Conservation (phyloP, 2,888 invertebrate genomes). For the Dryococelus australis region DNA sequence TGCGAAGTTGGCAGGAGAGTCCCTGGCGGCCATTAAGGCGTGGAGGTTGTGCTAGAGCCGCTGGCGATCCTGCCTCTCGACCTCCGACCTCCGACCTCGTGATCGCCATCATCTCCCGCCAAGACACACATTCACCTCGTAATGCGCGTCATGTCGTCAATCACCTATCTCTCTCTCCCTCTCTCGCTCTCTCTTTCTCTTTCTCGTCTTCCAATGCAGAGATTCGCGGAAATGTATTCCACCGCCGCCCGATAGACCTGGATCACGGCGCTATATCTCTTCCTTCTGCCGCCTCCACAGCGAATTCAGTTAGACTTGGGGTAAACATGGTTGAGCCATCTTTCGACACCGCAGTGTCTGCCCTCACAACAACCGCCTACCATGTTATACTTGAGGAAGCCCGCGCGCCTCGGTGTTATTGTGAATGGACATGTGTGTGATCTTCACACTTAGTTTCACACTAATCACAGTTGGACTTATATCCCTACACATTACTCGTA, state of each 20-base stretch:
- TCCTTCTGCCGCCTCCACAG: neutral
- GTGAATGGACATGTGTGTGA: too few relatives aligned
- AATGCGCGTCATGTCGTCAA: neutral
- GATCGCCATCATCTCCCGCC: neutral
- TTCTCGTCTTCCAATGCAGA: neutral
- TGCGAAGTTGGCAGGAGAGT: neutral
- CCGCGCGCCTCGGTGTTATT: too few relatives aligned
- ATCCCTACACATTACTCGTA: too few relatives aligned
- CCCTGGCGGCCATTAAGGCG: neutral
- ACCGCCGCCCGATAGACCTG: neutral
- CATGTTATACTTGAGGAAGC: too few relatives aligned
- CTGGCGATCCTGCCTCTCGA: too few relatives aligned
- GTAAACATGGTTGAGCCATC: neutral
- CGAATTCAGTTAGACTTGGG: neutral
- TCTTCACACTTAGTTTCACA: too few relatives aligned
- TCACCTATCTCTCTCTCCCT: neutral
- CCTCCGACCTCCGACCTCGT: neutral
- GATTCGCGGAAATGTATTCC: neutral
- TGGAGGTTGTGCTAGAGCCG: neutral
- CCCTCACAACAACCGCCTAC: too few relatives aligned
- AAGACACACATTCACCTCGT: neutral
- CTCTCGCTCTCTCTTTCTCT: too few relatives aligned
- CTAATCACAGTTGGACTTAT: too few relatives aligned
- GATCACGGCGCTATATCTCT: neutral
- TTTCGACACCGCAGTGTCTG: neutral